Conservation (phyloP, 1,140 invertebrate genomes). For the Drosophila bifasciata region DNA sequence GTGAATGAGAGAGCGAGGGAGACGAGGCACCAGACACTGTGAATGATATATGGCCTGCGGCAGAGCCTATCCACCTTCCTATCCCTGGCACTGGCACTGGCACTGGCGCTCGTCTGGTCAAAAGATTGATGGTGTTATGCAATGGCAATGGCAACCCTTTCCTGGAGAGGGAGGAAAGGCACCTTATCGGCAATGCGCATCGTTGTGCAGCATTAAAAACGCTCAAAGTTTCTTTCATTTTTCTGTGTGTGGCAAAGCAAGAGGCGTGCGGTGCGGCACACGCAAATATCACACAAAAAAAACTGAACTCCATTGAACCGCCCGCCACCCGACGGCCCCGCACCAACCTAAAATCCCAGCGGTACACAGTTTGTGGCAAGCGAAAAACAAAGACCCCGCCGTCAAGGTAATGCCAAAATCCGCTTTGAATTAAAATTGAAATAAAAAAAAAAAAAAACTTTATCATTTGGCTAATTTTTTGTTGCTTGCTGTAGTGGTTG, state of each 20-base stretch:
- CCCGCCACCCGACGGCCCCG: conserved; percentile 5
- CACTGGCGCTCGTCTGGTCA: conserved; percentile 58
- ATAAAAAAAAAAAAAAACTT: conserved; percentile 49
- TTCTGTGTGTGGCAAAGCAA: conserved; percentile 32
- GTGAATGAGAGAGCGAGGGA: neutral
- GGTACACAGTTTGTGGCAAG: neutral
- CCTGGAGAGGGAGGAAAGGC: conserved; percentile 15
- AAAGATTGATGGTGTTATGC: conserved; percentile 74
- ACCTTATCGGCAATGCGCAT: conserved; percentile 73
- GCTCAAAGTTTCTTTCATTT: conserved; percentile 36
- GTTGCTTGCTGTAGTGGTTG: conserved; percentile 1
- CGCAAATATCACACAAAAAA: conserved; percentile 73
- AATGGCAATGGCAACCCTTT: conserved; percentile 52
- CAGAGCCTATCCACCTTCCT: conserved; percentile 34
- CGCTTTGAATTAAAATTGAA: conserved; percentile 76
- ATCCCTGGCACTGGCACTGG: conserved; percentile 17
- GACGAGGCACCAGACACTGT: conserved; percentile 33
- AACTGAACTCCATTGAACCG: conserved; percentile 57
- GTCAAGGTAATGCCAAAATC: conserved; percentile 62
- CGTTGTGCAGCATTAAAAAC: conserved; percentile 35
- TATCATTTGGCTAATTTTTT: conserved; percentile 75
- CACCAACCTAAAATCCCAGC: too few relatives aligned
- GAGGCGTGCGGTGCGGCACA: conserved; percentile 52
- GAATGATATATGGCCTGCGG: conserved; percentile 74
- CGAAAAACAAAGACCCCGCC: conserved; percentile 45